Evolutionary conservation across 2,113 vertebrate genomes (phyloP).

Genomic region (Okapia johnstoni): DNA sequence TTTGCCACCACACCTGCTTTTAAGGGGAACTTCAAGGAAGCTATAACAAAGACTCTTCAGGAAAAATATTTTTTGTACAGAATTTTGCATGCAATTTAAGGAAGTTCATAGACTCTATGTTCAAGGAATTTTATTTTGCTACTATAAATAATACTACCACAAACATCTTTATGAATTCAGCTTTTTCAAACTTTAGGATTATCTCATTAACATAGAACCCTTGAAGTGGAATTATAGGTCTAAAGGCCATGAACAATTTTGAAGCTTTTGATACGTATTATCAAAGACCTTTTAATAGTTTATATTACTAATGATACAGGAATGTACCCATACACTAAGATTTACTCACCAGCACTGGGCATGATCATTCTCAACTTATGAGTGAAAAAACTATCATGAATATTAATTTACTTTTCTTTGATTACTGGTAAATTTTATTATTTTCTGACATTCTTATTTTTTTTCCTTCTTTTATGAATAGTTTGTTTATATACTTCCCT

Average conservation of each 20-base stretch:
- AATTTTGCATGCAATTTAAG: conserved; percentile 34
- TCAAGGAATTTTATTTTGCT: conserved; percentile 30
- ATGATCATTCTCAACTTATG: conserved; percentile 7
- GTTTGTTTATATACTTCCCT: not conserved
- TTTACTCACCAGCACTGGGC: not conserved
- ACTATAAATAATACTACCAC: conserved; percentile 5
- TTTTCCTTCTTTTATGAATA: not conserved
- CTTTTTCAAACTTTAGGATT: conserved; percentile 18
- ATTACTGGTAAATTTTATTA: not conserved
- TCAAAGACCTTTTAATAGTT: conserved; percentile 3
- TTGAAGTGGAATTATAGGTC: not conserved
- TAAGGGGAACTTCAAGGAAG: conserved; percentile 8
- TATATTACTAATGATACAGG: not conserved
- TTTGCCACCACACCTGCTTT: not conserved
- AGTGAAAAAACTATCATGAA: not conserved
- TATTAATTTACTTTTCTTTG: conserved; percentile 29
- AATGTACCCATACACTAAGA: not conserved
- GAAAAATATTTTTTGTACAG: not conserved
- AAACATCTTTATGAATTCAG: not conserved
- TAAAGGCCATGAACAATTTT: not conserved
- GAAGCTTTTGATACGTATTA: not conserved
- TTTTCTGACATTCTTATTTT: not conserved
- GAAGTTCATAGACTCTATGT: not conserved
- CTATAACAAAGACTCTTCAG: not conserved
- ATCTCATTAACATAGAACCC: not conserved